Evolutionary conservation across 2,888 invertebrate species (phyloP), one percentile per base, ranked within the genome.

Genomic region (Euplagia quadripunctaria): DNA sequence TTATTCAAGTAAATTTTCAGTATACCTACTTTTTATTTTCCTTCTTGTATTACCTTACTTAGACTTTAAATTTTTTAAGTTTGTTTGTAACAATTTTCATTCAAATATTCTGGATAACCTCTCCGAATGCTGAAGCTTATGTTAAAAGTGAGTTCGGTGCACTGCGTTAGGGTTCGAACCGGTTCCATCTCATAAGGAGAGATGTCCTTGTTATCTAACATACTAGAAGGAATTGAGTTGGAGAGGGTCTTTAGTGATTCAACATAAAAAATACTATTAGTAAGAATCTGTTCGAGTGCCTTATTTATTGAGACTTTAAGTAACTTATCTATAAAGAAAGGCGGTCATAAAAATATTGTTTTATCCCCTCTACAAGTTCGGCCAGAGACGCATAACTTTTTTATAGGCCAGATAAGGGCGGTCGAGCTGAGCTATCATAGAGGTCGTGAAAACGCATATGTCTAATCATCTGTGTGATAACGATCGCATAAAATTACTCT

Each of bases 401-500:
- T 84, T 84, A 84, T 79, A 73, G 76, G 68, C 61, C 52, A 77
- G 84, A 84, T 84, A 82, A 84, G 85, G 79, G 78, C 72, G 80
- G 78, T 65, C 71, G 67, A 73, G 78, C 74, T 75, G 52, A 77
- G 67, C 75, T 74, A 83, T 85, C 78, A 77, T 66, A 75, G 68
- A 76, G 84, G 73, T 79, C 82, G 77, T 80, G 77, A 83, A 75
- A 76, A 55, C 76, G 81, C 81, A 82, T 82, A 82, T 85, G 85
- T 80, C 78, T 85, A 85, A 85, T 84, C 79, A 85, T 86, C 64
- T 77, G 77, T 82, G 75, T 77, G 84, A 85, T 85, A 81, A 71
- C 70, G 72, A 84, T 82, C 81, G 52, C 80, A 83, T 84, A 85
- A 84, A 82, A 73, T 79, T 20, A 51, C 58, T 76, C 61, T 74